Conservation (phyloP, 2,113 vertebrate species). For the Hyaena hyaena region DNA sequence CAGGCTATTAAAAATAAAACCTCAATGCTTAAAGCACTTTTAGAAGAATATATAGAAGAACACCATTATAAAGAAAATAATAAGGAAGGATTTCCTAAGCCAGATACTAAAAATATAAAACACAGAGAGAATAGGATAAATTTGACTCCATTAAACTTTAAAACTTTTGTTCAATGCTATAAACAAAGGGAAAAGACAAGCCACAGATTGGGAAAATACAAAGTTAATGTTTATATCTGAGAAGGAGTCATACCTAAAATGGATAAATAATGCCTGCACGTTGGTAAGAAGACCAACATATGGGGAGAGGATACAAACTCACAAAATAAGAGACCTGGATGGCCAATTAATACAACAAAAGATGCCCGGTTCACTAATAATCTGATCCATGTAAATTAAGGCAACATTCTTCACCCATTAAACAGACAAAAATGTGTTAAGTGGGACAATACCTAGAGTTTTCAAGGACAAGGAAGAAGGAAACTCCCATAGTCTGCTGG, state of each 20-base stretch:
- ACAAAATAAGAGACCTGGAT: neutral
- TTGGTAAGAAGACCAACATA: neutral
- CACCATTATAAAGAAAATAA: neutral
- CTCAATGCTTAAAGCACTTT: neutral
- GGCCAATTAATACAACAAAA: neutral
- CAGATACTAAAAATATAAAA: neutral
- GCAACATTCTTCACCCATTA: neutral
- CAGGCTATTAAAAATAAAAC: neutral
- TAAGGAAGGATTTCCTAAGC: conserved; percentile 2
- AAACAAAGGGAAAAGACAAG: neutral
- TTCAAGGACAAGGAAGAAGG: neutral
- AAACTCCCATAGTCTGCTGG: neutral
- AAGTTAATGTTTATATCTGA: neutral
- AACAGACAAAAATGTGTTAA: neutral
- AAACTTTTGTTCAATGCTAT: neutral
- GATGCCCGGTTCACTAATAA: neutral
- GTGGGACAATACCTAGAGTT: neutral
- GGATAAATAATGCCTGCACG: neutral
- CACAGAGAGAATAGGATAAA: neutral
- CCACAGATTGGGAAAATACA: neutral
- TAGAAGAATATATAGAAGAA: neutral
- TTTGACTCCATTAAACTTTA: neutral
- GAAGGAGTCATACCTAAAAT: neutral
- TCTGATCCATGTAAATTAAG: neutral
- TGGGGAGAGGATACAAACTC: neutral